Evolutionary conservation across 2,888 invertebrate species (phyloP), one percentile per base, ranked within the genome.

Genomic region (Myopa testacea): DNA sequence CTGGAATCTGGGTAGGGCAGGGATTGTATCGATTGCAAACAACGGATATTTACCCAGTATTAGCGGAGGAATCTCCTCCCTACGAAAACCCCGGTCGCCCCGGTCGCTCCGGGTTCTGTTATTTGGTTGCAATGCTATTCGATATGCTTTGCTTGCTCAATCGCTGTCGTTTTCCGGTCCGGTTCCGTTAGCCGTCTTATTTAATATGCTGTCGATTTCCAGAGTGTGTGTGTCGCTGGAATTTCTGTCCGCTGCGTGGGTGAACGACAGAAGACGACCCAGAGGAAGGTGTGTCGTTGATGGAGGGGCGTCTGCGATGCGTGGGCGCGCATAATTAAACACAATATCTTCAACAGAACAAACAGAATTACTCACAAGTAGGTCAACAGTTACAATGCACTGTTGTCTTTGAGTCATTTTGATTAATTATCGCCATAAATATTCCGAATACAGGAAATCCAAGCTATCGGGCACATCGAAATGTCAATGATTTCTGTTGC

Each of bases 261-360:
- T 26, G 26, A 26, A 26, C 26, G 26, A 26, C 26, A 26, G 26
- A 26, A 2, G 26, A 26, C 1, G 26, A 26, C 26, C 26, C 1
- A 26, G 26, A 26, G 26, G 26, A 26, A 26, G 26, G 26, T 71
- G 71, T 55, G 58, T 38, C 19, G 52, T 45, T 19, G 50, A 45
- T 45, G 26, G 71, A 40, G 26, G 34, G 50, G 65, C 63, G 65
- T 73, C 73, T 6, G 45, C 45, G 45, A 73, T 19, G 63, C 14
- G 74, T 70, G 67, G 74, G 70, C 76, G 45, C 79, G 71, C 75
- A 72, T 75, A 73, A 76, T 75, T 78, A 78, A 65, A 16, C 63
- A 65, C 70, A 76, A 74, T 67, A 50, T 52, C 45, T 45, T 10
- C 45, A 3, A n/a, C n/a, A 45, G 45, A 10, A 45, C 45, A 45